Conservation (phyloP, 2,888 invertebrate genomes). For the Patella depressa region DNA sequence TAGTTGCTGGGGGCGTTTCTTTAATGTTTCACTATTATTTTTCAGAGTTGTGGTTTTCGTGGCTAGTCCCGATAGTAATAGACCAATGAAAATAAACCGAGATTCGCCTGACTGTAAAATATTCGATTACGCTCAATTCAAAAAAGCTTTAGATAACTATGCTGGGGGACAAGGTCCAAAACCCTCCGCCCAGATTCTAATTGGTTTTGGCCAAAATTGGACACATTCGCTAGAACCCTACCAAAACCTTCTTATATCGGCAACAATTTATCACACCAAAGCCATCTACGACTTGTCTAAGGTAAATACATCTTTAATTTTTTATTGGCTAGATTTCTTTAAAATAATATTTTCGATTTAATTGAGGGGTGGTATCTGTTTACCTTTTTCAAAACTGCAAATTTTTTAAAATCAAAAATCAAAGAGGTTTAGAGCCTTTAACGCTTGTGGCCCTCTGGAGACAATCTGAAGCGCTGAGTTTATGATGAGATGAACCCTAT, state of each 20-base stretch:
- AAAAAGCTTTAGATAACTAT: slow-evolving; percentile 38
- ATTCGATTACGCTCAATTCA: slow-evolving; percentile 48
- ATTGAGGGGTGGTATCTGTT: neutral
- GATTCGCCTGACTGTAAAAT: slow-evolving; percentile 36
- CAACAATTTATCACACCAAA: slow-evolving; percentile 39
- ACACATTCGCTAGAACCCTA: slow-evolving; percentile 32
- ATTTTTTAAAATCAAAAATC: neutral
- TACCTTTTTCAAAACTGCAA: neutral
- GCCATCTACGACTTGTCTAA: slow-evolving; percentile 39
- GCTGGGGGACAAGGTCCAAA: slow-evolving; percentile 32
- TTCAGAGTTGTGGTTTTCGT: slow-evolving; percentile 51
- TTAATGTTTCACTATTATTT: slow-evolving; percentile 6
- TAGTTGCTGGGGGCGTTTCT: too few relatives aligned
- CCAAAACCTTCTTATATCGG: slow-evolving; percentile 44
- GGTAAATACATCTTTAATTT: slow-evolving; percentile 32
- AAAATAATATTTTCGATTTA: neutral
- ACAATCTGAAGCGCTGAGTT: too few relatives aligned
- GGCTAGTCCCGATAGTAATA: slow-evolving; percentile 35
- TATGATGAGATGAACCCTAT: too few relatives aligned
- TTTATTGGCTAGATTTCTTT: too few relatives aligned
- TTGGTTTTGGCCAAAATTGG: slow-evolving; percentile 56
- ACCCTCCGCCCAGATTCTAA: slow-evolving; percentile 45
- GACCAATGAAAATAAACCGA: slow-evolving; percentile 42
- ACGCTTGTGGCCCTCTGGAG: too few relatives aligned
- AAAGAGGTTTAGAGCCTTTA: neutral